These are phyloP conservation scores for Agrenia bidenticulata DNA, from an alignment of 2,888 invertebrate genomes.

Conservation along the genomic window DNA sequence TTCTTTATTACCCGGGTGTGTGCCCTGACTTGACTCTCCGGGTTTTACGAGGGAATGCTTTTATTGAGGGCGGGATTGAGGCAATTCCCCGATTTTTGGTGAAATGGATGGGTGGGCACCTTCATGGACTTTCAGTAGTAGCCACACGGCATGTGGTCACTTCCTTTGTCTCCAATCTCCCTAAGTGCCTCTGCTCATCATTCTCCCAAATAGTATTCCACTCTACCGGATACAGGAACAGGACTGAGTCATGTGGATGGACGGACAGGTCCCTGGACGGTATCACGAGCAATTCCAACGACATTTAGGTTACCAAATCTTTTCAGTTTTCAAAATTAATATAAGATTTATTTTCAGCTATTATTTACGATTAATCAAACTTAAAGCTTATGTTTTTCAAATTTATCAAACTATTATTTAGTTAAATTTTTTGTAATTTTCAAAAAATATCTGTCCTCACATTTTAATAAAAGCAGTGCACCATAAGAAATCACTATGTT, in stretches of 20 bases:
- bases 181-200: slow-evolving; percentile 31
- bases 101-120: slow-evolving; percentile 31
- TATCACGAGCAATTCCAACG: too few species aligned
- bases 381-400: too few species aligned
- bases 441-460: too few species aligned
- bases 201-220: slow-evolving; percentile 7
- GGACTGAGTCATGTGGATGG: background rate
- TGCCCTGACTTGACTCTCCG: slow-evolving; percentile 18
- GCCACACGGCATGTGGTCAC: slow-evolving; percentile 22
- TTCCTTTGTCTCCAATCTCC: slow-evolving; percentile 34
- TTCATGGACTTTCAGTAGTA: background rate
- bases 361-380: too few species aligned
- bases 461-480: too few species aligned
- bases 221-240: background rate
- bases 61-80: slow-evolving; percentile 30
- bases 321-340: too few species aligned
- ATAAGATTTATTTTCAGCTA: too few species aligned
- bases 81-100: slow-evolving; percentile 20
- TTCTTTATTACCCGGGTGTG: slow-evolving; percentile 12
- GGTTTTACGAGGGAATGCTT: slow-evolving; percentile 34
- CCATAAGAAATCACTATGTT: too few species aligned
- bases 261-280: too few species aligned
- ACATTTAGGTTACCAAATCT: too few species aligned
- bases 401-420: too few species aligned
- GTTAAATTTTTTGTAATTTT: too few species aligned